phyloP scores from a whole-genome alignment of 2,797 vertebrate genomes.

The Channa striata region DNA sequence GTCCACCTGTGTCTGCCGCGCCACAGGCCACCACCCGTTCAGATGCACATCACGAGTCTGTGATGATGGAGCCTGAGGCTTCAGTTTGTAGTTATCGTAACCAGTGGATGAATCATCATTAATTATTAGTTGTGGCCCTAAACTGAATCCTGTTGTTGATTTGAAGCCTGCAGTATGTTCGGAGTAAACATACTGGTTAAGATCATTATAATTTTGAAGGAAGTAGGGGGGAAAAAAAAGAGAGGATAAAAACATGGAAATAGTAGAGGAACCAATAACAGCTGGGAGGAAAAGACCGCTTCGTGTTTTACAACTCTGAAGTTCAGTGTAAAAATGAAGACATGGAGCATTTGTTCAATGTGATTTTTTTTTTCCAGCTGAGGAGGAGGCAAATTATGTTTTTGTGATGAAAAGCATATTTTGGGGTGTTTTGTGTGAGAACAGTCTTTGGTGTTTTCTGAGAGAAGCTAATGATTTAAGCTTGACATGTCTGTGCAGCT shows the following conservation, averaged over 20 bases:
- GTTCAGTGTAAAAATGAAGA: slow-evolving; percentile 18
- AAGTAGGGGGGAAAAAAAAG: background rate
- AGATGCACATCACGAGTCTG: no score
- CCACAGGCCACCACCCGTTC: no score
- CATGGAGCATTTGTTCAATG: slow-evolving; percentile 24
- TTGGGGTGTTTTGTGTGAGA: slow-evolving; percentile 51
- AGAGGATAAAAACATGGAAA: background rate
- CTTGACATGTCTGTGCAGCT: slow-evolving; percentile 59
- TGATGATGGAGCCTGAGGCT: no score
- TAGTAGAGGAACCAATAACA: background rate
- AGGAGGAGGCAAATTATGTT: slow-evolving; percentile 27
- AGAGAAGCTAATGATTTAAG: slow-evolving; percentile 55
- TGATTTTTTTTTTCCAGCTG: slow-evolving; percentile 9
- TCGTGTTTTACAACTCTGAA: slow-evolving; percentile 27
- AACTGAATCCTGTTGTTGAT: no score
- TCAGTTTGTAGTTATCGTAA: no score
- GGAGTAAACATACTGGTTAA: background rate
- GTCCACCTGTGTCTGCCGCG: no score
- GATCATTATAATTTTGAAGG: background rate
- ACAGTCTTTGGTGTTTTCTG: slow-evolving; percentile 36
- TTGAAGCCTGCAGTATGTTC: background rate
- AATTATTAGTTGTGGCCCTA: no score
- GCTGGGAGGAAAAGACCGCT: background rate
- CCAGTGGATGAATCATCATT: no score
- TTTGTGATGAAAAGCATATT: slow-evolving; percentile 46